These are phyloP conservation scores for Pammene aurita DNA, from an alignment of 2,888 invertebrate species.

Conservation along the genomic window DNA sequence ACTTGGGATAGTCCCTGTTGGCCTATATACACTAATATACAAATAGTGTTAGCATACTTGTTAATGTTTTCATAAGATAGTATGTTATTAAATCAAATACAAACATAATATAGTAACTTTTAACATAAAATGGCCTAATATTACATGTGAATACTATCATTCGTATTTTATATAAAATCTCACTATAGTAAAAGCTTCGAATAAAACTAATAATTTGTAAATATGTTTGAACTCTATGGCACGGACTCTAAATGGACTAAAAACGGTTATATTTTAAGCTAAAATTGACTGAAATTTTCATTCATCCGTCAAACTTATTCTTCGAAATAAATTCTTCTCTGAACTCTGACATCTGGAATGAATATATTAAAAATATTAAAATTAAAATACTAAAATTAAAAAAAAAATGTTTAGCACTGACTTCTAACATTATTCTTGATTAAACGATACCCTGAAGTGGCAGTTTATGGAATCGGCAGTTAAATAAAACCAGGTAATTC, in stretches of 20 bases:
- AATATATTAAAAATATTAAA: not conserved
- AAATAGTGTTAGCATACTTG: no score
- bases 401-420: no score
- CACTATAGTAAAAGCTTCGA: slow-evolving; percentile 24
- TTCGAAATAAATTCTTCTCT: slow-evolving; percentile 3
- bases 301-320: slow-evolving; percentile 10
- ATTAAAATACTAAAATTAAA: not conserved
- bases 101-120: not conserved
- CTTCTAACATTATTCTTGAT: no score
- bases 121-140: not conserved
- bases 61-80: no score
- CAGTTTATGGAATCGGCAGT: no score
- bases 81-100: no score
- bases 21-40: no score
- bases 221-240: slow-evolving; percentile 41
- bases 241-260: slow-evolving; percentile 22
- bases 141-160: not conserved
- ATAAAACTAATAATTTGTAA: slow-evolving; percentile 32
- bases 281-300: slow-evolving; percentile 28
- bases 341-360: slow-evolving; percentile 14
- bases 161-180: slow-evolving; percentile 3
- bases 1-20: no score
- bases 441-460: no score
- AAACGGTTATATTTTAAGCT: slow-evolving; percentile 20
- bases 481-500: no score